Evolutionary conservation across 2,888 invertebrate genomes (phyloP), one percentile per base, ranked within the genome.

Genomic region (Drepanosiphum platanoidis): DNA sequence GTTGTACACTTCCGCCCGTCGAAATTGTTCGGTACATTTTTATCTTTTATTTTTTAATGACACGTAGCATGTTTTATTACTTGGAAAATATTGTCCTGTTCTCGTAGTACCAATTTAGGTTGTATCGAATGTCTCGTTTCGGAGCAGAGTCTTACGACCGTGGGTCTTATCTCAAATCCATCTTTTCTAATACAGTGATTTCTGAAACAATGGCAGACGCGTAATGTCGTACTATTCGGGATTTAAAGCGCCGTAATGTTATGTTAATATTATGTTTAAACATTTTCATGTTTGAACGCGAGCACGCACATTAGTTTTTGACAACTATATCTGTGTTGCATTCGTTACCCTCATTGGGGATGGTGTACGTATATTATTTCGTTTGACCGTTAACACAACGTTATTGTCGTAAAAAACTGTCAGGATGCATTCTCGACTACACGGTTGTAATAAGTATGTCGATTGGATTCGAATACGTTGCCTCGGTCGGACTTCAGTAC

Each of bases 51-150:
- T 46, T 52, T 83, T 84, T 68, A 83, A 83, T 52, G 68, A 39
- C 30, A 18, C 42, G 39, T 30, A 39, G 30, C 30, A 36, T 52
- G n/a, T 84, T 77, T 75, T 66, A 58, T 77, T 84, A 84, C 84
- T 36, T 58, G 36, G 39, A 84, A 84, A 68, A 39, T 58, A 58
- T 58, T 77, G n/a, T 84, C 34, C 8, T 0, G n/a, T n/a, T 77
- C 68, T 68, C 68, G 68, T 58, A 84, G 7, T 2, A 70, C 27
- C 34, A 84, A 68, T 34, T 77, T 77, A 2, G 84, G 84, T 4
- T 30, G 58, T 39, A 84, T 75, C 4, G 84, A 84, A 68, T 84
- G 84, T 39, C 36, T 70, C 15, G 84, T 84, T 84, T 84, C 84
- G 1, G 84, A 84, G 22, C 1, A 34, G 68, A 84, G 66, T 36